phyloP scores from a whole-genome alignment of 1,140 invertebrate species.

The Anastatus disparis region DNA sequence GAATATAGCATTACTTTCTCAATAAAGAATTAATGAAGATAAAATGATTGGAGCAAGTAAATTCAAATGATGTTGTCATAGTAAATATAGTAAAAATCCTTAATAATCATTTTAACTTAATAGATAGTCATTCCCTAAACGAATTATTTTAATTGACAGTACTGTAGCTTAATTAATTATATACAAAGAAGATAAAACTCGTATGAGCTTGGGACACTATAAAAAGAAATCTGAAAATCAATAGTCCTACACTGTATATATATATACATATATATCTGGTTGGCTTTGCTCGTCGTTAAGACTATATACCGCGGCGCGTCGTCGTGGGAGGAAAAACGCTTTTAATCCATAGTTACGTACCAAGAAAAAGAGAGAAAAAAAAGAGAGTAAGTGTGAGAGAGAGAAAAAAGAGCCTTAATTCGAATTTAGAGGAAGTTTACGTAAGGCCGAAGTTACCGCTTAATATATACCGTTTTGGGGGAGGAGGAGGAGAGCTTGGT shows the following conservation, averaged over 20 bases:
- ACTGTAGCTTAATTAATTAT: too few relatives aligned
- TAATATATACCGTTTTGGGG: constrained; percentile 50
- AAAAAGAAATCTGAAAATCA: constrained; percentile 23
- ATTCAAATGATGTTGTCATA: too few relatives aligned
- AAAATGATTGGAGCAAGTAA: too few relatives aligned
- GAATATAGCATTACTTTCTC: too few relatives aligned
- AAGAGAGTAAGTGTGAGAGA: too few relatives aligned
- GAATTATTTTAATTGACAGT: too few relatives aligned
- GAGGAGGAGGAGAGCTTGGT: constrained; percentile 38
- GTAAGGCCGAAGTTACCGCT: constrained; percentile 51
- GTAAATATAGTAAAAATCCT: too few relatives aligned
- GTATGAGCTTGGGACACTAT: not conserved
- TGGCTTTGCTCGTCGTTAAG: not conserved
- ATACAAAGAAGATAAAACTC: too few relatives aligned
- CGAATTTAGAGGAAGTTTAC: constrained; percentile 56
- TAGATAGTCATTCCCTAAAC: too few relatives aligned
- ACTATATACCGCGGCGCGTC: constrained; percentile 4
- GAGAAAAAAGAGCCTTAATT: constrained; percentile 43
- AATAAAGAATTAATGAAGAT: too few relatives aligned
- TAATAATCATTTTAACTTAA: too few relatives aligned
- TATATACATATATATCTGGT: not conserved
- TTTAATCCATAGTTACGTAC: constrained; percentile 47
- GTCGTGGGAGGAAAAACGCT: constrained; percentile 15
- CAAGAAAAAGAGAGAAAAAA: too few relatives aligned
- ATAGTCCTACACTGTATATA: not conserved